Evolutionary conservation across 2,113 vertebrate genomes (phyloP).

Genomic region (Oceanites oceanicus): DNA sequence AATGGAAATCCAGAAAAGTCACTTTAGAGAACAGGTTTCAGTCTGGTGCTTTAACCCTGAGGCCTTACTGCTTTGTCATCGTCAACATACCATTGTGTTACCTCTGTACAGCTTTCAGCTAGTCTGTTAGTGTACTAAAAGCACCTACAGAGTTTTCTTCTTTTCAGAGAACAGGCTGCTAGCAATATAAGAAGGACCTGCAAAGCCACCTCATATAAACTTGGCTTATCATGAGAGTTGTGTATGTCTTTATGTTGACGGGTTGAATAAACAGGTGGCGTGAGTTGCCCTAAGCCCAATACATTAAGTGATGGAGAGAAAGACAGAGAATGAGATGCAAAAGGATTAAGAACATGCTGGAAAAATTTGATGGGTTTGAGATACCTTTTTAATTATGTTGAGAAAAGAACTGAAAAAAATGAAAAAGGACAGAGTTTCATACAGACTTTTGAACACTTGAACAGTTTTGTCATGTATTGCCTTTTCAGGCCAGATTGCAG

Average conservation of each 20-base stretch:
- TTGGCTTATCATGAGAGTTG: accelerated
- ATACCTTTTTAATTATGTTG: background rate
- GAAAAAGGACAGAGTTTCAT: background rate
- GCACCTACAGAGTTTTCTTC: background rate
- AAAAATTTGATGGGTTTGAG: background rate
- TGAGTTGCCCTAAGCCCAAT: background rate
- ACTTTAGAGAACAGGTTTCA: background rate
- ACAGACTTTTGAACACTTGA: background rate
- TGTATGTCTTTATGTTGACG: accelerated
- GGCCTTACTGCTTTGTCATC: background rate
- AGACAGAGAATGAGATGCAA: background rate
- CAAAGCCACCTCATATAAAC: background rate
- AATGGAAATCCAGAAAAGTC: background rate
- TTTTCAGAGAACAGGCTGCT: background rate
- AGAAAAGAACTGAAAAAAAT: background rate
- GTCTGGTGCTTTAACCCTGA: background rate
- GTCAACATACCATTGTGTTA: background rate
- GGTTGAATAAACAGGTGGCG: background rate
- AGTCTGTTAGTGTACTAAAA: background rate
- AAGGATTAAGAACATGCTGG: background rate
- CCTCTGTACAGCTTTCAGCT: background rate
- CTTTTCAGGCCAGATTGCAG: background rate
- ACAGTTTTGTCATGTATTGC: background rate
- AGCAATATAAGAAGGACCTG: background rate
- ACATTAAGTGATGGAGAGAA: background rate